Conservation (phyloP, 1,140 invertebrate genomes). For the honey bee (Apis mellifera) region DNA sequence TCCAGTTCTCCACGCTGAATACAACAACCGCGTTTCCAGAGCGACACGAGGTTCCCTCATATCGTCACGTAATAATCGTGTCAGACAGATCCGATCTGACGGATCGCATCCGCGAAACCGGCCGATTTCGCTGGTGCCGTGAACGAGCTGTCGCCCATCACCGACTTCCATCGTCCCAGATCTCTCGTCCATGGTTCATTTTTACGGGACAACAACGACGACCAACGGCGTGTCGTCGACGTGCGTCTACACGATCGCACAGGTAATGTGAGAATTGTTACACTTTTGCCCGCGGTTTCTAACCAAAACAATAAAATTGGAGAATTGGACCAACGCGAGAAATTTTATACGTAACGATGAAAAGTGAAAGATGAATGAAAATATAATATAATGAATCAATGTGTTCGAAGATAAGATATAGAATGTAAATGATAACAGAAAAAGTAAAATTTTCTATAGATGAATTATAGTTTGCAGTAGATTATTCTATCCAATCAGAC, state of each 20-base stretch:
- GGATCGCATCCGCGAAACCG: conserved; percentile 39
- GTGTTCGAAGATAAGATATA: too few relatives aligned
- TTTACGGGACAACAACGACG: conserved; percentile 55
- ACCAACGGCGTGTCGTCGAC: conserved; percentile 31
- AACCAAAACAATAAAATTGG: neutral
- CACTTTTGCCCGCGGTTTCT: conserved; percentile 6
- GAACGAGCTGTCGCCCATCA: conserved; percentile 25
- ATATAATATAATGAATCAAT: too few relatives aligned
- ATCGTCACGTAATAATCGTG: conserved; percentile 23
- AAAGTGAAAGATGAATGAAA: too few relatives aligned
- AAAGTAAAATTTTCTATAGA: neutral
- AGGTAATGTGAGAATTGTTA: conserved; percentile 49
- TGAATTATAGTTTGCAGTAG: neutral
- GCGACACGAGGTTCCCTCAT: conserved; percentile 4
- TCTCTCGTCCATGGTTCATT: conserved; percentile 59
- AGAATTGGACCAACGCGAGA: neutral
- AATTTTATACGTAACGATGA: too few relatives aligned
- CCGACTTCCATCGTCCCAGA: conserved; percentile 48
- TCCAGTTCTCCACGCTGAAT: conserved; percentile 25
- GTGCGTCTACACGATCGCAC: conserved; percentile 18
- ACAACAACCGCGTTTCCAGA: conserved; percentile 39
- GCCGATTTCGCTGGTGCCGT: conserved; percentile 17
- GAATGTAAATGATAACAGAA: too few relatives aligned
- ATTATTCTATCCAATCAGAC: neutral
- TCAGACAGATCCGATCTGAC: conserved; percentile 33